Evolutionary conservation across 2,888 invertebrate genomes (phyloP), one percentile per base, ranked within the genome.

Genomic region (Drosophila niveifrons): DNA sequence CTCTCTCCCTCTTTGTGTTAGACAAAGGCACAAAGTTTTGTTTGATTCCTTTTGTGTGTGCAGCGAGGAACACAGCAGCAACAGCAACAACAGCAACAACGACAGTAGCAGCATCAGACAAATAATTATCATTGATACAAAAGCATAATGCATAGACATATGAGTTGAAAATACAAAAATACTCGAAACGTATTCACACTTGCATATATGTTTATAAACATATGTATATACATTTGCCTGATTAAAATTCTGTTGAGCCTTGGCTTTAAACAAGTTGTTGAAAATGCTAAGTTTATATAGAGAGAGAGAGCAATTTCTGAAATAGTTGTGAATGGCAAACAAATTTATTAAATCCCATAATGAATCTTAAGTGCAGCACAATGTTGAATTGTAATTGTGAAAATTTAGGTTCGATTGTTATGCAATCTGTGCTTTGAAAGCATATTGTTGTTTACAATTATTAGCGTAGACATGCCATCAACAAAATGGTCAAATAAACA

Each of bases 61-160:
- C 89, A 83, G 63, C 79, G 65, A 72, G 68, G 53, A 67, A 70
- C 64, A 65, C 66, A 66, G 47, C 51, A 55, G 50, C 53, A 67
- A 70, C 64, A 65, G 48, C 66, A 66, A 50, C 53, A 61, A 58
- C 58, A 57, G 50, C 48, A 39, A 36, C 55, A 29, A 28, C 51
- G 47, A 31, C 53, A 64, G 50, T 51, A 43, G 56, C 53, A 59
- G 57, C 72, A 62, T 52, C 68, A 82, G 89, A 88, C 88, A 85
- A 88, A 85, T 84, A 89, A 89, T 84, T 89, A 84, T 84, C 89
- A 84, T 89, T 88, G 84, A 84, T 84, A 85, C 85, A 85, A 85
- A 85, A 89, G 82, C 73, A 72, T 67, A 73, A 74, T 73, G 66
- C 69, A 68, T 52, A 59, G 47, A 51, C 46, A 75, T 41, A 71